These are phyloP conservation scores for Mus musculus DNA, from an alignment of 2,113 vertebrate species.

Conservation along the genomic window GRCm39 chr11:105236001-105236500, in stretches of 20 bases:
- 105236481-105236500: not conserved
- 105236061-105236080: not conserved
- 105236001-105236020: not conserved
- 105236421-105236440: not conserved
- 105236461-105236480: not conserved
- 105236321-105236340: not conserved
- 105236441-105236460: conserved; percentile 23
- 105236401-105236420: not conserved
- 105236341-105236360: not conserved
- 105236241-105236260: no score
- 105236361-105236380: not conserved
- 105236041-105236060: no score
- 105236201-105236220: not conserved
- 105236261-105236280: not conserved
- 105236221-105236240: not conserved
- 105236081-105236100: not conserved
- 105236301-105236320: not conserved
- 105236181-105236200: not conserved
- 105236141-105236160: no score
- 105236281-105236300: not conserved
- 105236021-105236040: not conserved
- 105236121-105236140: not conserved
- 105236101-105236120: not conserved
- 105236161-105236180: not conserved
- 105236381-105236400: not conserved